Conservation (phyloP, 2,888 invertebrate genomes). For the Drosophila setosimentum region DNA sequence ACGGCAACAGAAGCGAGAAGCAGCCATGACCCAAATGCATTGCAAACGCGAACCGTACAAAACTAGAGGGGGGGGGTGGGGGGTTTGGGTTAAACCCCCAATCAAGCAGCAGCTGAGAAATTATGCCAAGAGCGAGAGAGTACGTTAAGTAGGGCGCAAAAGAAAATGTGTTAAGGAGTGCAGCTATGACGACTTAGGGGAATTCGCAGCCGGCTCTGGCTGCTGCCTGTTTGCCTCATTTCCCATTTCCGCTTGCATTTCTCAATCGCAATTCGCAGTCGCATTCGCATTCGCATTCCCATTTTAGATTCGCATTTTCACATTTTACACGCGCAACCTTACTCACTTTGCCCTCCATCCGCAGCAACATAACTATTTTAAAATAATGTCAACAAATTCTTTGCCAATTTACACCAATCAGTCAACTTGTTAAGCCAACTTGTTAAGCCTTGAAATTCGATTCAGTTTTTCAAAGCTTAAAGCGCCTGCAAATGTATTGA, state of each 20-base stretch:
- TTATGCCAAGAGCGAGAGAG: neutral
- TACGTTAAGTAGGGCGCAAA: neutral
- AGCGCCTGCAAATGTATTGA: neutral
- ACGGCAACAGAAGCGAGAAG: neutral
- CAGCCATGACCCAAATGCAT: constrained; percentile 67
- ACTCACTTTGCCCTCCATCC: constrained; percentile 47
- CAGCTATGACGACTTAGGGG: constrained; percentile 30
- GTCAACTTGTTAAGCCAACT: too few species aligned
- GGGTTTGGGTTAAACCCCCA: too few species aligned
- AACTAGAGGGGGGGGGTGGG: too few species aligned
- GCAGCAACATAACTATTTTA: constrained; percentile 8
- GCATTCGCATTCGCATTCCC: constrained; percentile 19
- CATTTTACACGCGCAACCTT: constrained; percentile 43
- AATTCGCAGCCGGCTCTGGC: constrained; percentile 1
- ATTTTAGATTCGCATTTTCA: constrained; percentile 19
- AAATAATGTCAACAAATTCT: neutral
- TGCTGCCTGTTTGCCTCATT: constrained; percentile 16
- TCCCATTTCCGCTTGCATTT: constrained; percentile 34
- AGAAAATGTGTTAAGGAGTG: constrained; percentile 16
- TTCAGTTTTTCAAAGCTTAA: neutral
- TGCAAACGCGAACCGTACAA: neutral
- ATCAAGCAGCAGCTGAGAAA: constrained; percentile 13
- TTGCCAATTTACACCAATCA: neutral
- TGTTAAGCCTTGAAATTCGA: neutral
- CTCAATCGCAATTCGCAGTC: constrained; percentile 23